Percentiles rank a stretch among this genome's conserved stretches.
Conservation (phyloP, 2,113 vertebrate genomes). For the Ardeotis arabs region DNA sequence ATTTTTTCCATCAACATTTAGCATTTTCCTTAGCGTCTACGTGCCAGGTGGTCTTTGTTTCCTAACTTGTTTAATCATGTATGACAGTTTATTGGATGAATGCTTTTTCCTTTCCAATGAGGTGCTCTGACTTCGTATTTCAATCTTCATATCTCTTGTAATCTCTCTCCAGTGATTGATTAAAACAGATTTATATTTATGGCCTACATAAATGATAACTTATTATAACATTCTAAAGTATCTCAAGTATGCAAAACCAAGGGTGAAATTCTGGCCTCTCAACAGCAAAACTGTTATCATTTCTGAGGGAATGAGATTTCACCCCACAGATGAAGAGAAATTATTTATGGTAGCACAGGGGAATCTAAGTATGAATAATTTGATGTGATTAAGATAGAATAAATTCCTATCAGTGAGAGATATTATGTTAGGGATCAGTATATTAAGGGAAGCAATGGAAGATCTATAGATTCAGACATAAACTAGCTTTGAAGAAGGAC, state of each 20-base stretch:
- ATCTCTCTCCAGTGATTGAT: slow-evolving; percentile 25
- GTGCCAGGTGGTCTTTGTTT: slow-evolving; percentile 11
- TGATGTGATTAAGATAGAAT: slow-evolving; percentile 39
- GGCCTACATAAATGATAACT: slow-evolving; percentile 28
- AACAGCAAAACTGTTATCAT: neutral
- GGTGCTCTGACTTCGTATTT: slow-evolving; percentile 33
- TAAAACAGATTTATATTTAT: slow-evolving; percentile 48
- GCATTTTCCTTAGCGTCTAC: neutral
- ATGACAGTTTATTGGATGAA: slow-evolving; percentile 20
- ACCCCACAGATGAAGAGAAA: slow-evolving; percentile 1
- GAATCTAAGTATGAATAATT: slow-evolving; percentile 50
- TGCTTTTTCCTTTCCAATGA: slow-evolving; percentile 11
- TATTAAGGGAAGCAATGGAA: slow-evolving; percentile 30
- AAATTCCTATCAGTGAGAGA: slow-evolving; percentile 22
- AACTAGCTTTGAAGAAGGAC: neutral
- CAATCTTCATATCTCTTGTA: slow-evolving; percentile 19
- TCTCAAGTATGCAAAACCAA: slow-evolving; percentile 26
- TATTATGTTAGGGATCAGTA: slow-evolving; percentile 19
- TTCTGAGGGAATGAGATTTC: slow-evolving; percentile 7
- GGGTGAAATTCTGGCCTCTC: neutral
- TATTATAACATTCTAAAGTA: neutral
- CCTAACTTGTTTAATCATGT: slow-evolving; percentile 16
- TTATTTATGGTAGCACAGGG: slow-evolving; percentile 36
- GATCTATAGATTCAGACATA: slow-evolving; percentile 3
- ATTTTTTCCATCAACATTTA: neutral